phyloP scores from a whole-genome alignment of 2,113 vertebrate species.

The Chloroceryle aenea region DNA sequence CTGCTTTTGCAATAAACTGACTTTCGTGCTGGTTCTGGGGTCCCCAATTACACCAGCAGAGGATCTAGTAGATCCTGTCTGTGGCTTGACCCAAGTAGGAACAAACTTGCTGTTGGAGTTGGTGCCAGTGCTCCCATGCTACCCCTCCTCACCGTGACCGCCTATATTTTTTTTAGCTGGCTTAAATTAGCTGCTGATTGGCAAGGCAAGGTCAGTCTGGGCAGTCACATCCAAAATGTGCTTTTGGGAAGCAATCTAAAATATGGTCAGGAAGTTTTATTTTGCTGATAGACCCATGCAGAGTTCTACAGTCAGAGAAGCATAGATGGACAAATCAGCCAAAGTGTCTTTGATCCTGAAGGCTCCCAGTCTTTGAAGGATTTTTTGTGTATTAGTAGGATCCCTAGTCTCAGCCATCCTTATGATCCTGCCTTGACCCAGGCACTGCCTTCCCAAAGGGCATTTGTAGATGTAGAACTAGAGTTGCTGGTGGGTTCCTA shows the following conservation, averaged over 20 bases:
- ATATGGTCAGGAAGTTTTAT: not conserved
- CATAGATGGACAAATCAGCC: not conserved
- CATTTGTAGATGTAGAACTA: not conserved
- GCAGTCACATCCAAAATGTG: not conserved
- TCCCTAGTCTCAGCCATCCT: not conserved
- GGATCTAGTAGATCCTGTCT: not conserved
- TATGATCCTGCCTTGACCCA: conserved; percentile 8
- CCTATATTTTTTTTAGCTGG: not conserved
- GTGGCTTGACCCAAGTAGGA: not conserved
- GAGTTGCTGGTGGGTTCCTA: not conserved
- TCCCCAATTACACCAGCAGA: rapidly evolving
- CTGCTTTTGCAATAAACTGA: not conserved
- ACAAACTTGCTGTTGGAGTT: not conserved
- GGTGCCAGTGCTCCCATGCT: not conserved
- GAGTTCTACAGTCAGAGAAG: not conserved
- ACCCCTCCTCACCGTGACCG: not conserved
- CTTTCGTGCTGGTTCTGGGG: not conserved
- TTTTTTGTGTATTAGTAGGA: not conserved
- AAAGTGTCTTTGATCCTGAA: not conserved
- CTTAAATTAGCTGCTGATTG: conserved; percentile 1
- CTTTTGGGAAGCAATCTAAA: not conserved
- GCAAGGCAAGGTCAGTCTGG: not conserved
- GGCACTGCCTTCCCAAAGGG: not conserved
- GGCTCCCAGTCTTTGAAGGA: not conserved
- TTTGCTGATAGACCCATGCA: not conserved